Percentiles rank a stretch among this genome's conserved stretches.
phyloP scores from a whole-genome alignment of 2,888 invertebrate species.

The Bombylius major region DNA sequence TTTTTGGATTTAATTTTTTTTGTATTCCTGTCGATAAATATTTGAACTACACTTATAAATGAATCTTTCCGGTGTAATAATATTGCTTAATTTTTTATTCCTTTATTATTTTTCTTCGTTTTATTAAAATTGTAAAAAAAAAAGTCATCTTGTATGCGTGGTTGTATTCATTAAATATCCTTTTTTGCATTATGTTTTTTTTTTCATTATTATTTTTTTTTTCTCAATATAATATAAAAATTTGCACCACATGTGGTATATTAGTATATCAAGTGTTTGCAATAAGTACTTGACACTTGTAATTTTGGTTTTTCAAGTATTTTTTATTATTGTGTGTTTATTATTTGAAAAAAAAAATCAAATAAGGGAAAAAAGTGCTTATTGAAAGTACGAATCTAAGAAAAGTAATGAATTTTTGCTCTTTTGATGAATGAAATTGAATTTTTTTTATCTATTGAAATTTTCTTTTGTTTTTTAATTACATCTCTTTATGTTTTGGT shows the following conservation, averaged over 20 bases:
- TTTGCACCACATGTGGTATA: conserved; percentile 12
- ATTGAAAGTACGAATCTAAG: too few species aligned
- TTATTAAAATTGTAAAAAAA: too few species aligned
- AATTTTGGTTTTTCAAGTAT: background rate
- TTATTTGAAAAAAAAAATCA: background rate
- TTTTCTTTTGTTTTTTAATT: too few species aligned
- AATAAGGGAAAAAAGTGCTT: background rate
- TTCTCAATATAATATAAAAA: background rate
- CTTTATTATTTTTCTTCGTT: background rate
- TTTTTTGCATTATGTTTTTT: background rate
- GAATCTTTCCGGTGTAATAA: background rate
- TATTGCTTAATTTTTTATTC: background rate
- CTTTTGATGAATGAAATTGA: too few species aligned
- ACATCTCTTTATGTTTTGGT: too few species aligned
- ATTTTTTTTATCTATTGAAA: too few species aligned
- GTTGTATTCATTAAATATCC: too few species aligned
- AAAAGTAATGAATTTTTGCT: too few species aligned
- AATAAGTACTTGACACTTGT: conserved; percentile 6
- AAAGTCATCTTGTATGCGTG: too few species aligned
- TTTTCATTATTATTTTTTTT: background rate
- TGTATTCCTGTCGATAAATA: background rate
- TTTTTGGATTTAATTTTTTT: too few species aligned
- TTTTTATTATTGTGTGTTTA: too few species aligned
- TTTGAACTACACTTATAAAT: background rate
- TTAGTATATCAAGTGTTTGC: conserved; percentile 12